phyloP scores from a whole-genome alignment of 2,888 invertebrate species.

The Ypsolopha sequella region DNA sequence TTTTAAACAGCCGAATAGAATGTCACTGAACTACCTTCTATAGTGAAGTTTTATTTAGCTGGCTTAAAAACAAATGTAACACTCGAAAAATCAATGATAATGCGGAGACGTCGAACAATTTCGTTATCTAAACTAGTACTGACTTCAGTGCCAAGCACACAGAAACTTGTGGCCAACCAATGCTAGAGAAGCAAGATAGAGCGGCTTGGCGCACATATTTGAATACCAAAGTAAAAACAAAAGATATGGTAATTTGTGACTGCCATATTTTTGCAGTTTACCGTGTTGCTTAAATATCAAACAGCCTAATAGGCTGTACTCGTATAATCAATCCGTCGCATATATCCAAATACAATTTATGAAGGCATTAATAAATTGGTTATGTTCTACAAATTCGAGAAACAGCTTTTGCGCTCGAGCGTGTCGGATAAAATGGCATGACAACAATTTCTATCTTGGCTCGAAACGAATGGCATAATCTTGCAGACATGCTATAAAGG shows the following conservation, averaged over 20 bases:
- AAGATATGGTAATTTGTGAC: background rate
- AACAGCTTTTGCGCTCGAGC: too few relatives aligned
- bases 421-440: too few relatives aligned
- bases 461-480: too few relatives aligned
- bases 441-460: too few relatives aligned
- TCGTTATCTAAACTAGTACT: constrained; percentile 60
- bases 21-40: constrained; percentile 1
- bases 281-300: too few relatives aligned
- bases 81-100: constrained; percentile 13
- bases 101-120: constrained; percentile 31
- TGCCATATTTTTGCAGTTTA: background rate
- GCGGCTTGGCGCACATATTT: constrained; percentile 52
- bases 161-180: constrained; percentile 23
- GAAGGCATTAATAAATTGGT: too few relatives aligned
- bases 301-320: too few relatives aligned
- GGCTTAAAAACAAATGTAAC: background rate
- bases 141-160: constrained; percentile 42
- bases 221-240: background rate
- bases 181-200: constrained; percentile 46
- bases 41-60: background rate
- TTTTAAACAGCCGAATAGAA: too few relatives aligned
- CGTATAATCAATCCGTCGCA: too few relatives aligned
- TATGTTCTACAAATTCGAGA: too few relatives aligned
- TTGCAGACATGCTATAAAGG: too few relatives aligned
- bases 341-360: too few relatives aligned